Conservation (phyloP, 2,888 invertebrate genomes). For the Petrolisthes cinctipes region DNA sequence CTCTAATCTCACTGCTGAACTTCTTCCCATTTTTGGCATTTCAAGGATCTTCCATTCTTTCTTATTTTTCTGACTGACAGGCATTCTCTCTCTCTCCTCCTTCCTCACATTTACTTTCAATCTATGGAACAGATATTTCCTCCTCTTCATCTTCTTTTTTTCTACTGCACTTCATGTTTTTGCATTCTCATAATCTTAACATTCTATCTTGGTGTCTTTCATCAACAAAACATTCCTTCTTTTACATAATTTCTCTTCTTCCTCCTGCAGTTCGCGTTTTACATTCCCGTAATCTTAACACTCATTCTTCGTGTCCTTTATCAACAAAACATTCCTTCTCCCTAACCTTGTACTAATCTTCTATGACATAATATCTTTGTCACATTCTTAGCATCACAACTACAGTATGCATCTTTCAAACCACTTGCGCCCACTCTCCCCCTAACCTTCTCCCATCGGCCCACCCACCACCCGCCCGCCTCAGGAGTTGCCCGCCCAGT, state of each 20-base stretch:
- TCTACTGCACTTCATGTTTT: no score
- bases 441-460: background rate
- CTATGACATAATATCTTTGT: no score
- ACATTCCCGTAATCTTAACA: no score
- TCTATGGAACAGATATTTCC: background rate
- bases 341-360: no score
- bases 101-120: background rate
- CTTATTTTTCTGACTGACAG: no score
- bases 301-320: background rate
- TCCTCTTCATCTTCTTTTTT: background rate
- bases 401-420: no score
- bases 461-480: conserved; percentile 28
- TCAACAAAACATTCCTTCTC: background rate
- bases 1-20: background rate
- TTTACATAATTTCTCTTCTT: background rate
- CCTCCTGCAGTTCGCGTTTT: background rate
- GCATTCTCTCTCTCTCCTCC: background rate
- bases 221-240: background rate
- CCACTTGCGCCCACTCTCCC: background rate
- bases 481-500: conserved; percentile 75
- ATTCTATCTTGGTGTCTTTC: no score
- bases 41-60: background rate
- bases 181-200: no score
- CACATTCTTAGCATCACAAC: no score
- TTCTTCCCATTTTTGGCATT: background rate